Evolutionary conservation across 2,888 invertebrate genomes (phyloP).

Genomic region (Melanophora roralis): DNA sequence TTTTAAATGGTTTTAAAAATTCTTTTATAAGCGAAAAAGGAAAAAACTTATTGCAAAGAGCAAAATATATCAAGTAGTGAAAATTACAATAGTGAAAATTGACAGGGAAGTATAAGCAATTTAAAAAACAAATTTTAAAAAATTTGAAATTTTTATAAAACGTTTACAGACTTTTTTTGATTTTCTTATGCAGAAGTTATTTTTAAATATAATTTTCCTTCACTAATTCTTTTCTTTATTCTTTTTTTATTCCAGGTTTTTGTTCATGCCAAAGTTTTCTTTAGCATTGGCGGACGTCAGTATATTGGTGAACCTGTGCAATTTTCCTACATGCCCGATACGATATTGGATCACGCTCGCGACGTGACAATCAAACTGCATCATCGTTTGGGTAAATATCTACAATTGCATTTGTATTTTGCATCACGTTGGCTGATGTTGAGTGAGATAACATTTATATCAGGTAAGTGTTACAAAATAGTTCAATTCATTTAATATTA

Average conservation of each 20-base stretch:
- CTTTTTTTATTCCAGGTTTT: slow-evolving; percentile 81
- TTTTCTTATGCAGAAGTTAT: not conserved
- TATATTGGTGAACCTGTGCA: slow-evolving; percentile 85
- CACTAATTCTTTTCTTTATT: not conserved
- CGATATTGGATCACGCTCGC: slow-evolving; percentile 86
- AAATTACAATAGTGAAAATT: no score
- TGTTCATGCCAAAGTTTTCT: slow-evolving; percentile 86
- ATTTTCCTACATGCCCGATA: slow-evolving; percentile 86
- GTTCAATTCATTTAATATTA: no score
- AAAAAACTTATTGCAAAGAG: no score
- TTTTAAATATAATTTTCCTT: not conserved
- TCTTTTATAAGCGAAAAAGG: no score
- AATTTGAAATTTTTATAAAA: no score
- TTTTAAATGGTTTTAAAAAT: no score
- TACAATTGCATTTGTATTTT: slow-evolving; percentile 87
- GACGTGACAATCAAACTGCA: slow-evolving; percentile 89
- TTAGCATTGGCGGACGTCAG: slow-evolving; percentile 85
- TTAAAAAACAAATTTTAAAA: no score
- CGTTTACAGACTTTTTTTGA: no score
- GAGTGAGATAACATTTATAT: slow-evolving; percentile 90
- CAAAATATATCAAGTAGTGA: no score
- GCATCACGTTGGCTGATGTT: slow-evolving; percentile 90
- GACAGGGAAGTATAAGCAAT: not conserved
- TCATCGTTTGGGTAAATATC: slow-evolving; percentile 85
- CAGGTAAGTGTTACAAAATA: slow-evolving; percentile 79